A percentile compares a stretch with the other conserved stretches of the same genome.
Conservation (phyloP, 2,888 invertebrate genomes). For the Parthenolecanium corni region DNA sequence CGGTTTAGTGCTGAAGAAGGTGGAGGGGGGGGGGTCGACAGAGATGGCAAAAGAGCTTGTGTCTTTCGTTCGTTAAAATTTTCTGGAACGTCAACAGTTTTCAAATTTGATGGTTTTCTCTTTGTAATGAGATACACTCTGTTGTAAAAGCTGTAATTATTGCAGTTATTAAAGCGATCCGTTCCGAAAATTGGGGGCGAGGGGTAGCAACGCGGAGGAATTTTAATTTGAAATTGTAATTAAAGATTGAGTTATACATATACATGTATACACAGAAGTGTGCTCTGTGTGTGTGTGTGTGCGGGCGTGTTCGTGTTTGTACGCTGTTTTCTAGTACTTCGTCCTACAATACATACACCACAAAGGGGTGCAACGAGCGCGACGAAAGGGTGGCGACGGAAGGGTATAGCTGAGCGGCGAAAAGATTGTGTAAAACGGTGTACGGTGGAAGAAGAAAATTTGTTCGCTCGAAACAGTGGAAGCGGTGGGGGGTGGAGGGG, state of each 20-base stretch:
- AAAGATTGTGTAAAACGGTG: constrained; percentile 6
- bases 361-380: constrained; percentile 17
- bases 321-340: too few species aligned
- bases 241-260: constrained; percentile 26
- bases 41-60: too few species aligned
- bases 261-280: too few species aligned
- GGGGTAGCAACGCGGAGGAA: constrained; percentile 15
- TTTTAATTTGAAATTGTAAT: constrained; percentile 29
- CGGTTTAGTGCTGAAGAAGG: too few species aligned
- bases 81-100: constrained; percentile 24
- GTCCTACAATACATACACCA: too few species aligned
- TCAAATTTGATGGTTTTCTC: constrained; percentile 23
- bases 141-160: constrained; percentile 24
- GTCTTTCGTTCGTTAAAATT: constrained; percentile 17
- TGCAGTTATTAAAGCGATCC: constrained; percentile 23
- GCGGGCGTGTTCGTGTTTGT: too few species aligned
- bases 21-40: too few species aligned
- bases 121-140: constrained; percentile 21
- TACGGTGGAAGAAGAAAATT: constrained; percentile 13
- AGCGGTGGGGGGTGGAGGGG: not conserved
- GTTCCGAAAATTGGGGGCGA: not conserved
- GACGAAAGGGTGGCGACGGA: not conserved
- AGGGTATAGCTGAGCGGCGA: not conserved
- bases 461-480: not conserved
- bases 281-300: too few species aligned